A percentile compares a stretch with the other conserved stretches of the same genome.
Evolutionary conservation across 2,113 vertebrate genomes (phyloP).

Genomic region (Noctilio leporinus): DNA sequence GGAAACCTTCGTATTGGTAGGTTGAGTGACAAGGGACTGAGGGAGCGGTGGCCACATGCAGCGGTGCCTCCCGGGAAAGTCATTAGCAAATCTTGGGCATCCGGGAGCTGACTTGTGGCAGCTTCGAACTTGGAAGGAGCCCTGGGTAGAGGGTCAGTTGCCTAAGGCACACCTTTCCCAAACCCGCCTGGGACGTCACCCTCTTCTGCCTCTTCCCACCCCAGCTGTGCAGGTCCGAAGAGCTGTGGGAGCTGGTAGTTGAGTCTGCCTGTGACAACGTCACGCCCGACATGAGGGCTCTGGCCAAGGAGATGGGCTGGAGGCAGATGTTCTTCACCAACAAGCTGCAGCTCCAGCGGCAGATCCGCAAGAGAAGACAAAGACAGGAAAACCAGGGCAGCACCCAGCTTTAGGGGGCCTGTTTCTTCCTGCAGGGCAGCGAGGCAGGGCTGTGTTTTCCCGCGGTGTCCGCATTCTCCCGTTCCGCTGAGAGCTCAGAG

Average conservation of each 20-base stretch:
- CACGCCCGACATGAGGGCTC: constrained; percentile 75
- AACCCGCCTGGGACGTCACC: accelerated
- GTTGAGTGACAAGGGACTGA: background rate
- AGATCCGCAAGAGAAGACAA: constrained; percentile 77
- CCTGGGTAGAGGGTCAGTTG: too few relatives aligned
- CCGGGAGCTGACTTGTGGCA: background rate
- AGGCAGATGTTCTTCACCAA: constrained; percentile 78
- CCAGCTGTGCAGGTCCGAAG: constrained; percentile 78
- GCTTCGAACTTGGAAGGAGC: background rate
- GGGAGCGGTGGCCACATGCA: background rate
- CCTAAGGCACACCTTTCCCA: background rate
- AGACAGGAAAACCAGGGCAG: background rate
- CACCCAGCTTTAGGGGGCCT: accelerated
- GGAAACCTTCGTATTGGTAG: background rate
- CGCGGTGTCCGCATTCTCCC: background rate
- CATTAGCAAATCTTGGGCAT: background rate
- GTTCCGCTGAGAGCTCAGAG: background rate
- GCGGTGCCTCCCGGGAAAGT: background rate
- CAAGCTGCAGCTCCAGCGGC: constrained; percentile 84
- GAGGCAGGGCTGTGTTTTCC: background rate
- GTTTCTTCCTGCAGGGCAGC: accelerated
- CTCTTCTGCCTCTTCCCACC: background rate
- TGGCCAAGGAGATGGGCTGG: constrained; percentile 77
- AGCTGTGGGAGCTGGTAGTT: constrained; percentile 80
- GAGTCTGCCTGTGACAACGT: constrained; percentile 63